Evolutionary conservation across 2,797 vertebrate species (phyloP).

Genomic region (Sardinella longiceps): DNA sequence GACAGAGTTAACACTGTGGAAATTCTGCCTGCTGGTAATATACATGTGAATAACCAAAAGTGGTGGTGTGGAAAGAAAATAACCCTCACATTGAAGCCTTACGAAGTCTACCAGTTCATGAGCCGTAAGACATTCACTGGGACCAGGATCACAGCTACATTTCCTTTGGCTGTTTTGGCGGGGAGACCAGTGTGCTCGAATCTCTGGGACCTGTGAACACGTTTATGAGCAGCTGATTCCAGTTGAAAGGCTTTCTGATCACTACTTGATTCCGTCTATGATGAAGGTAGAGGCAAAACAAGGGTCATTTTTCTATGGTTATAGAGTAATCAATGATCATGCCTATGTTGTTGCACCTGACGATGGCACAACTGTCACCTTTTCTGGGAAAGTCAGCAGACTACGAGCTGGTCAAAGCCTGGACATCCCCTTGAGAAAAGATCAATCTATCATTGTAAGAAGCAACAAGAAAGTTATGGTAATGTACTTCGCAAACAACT

Average conservation of each 20-base stretch:
- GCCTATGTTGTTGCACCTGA: conserved; percentile 53
- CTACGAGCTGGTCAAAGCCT: conserved; percentile 44
- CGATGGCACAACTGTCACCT: conserved; percentile 52
- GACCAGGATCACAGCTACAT: conserved; percentile 46
- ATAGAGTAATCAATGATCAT: conserved; percentile 39
- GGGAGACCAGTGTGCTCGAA: conserved; percentile 54
- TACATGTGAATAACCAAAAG: neutral
- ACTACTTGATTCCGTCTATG: conserved; percentile 57
- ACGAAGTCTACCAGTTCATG: conserved; percentile 51
- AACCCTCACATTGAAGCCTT: conserved; percentile 41
- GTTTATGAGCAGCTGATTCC: conserved; percentile 61
- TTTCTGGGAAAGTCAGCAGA: neutral
- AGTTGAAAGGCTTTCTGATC: conserved; percentile 45
- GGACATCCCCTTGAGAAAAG: neutral
- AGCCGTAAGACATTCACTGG: conserved; percentile 49
- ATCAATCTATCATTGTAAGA: conserved; percentile 30
- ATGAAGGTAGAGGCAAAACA: too few relatives aligned
- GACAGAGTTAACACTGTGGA: conserved; percentile 49
- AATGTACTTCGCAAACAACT: conserved; percentile 56
- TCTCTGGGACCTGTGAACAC: conserved; percentile 49
- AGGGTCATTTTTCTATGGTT: too few relatives aligned
- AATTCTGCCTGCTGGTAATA: conserved; percentile 30
- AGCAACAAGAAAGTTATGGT: conserved; percentile 62
- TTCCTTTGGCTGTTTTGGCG: conserved; percentile 54
- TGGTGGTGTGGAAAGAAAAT: neutral